Evolutionary conservation across 2,797 vertebrate species (phyloP), one percentile per base, ranked within the genome.

Genomic region (Danio choprae): DNA sequence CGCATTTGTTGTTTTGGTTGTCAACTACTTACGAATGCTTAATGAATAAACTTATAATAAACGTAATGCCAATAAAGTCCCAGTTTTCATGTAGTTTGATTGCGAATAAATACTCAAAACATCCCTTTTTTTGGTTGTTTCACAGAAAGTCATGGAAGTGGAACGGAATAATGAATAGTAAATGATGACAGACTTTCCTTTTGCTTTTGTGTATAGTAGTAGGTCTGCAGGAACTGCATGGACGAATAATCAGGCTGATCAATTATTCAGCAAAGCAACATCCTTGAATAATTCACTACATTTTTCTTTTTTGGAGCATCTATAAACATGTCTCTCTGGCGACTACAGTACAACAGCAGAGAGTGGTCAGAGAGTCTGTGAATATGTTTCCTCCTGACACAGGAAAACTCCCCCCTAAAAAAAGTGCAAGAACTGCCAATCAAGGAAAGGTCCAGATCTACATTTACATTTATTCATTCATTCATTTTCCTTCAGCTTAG

Each of bases 221-320:
- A 71, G 13, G 20, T 50, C 16, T 73, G n/a, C 44, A 74, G 68
- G 62, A 20, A 74, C 55, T 8, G 46, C 36, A 18, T 0, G 20
- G 53, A 7, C 7, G 20, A 83, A 87, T 89, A 88, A 91, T 89
- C 87, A 84, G 81, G 71, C 58, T 2, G 6, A 70, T 93, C 7
- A 90, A 92, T 92, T 89, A 91, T 93, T 93, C 71, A 93, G 69
- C 46, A n/a, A 65, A 70, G 84, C 83, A 80, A 85, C 64, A 72
- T 70, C 84, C 70, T 86, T 93, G 77, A 92, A 92, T 93, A 90
- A 93, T 93, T 92, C 84, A 94, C 84, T 16, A 56, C 63, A 48
- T 16, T 62, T 74, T 84, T 62, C 68, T 51, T 75, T 77, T 77
- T 84, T 79, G 43, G 36, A 38, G 74, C 63, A 77, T 77, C 77